Base-by-base conservation (phyloP, 2,797 vertebrate genomes). In the Myotis pilosus region DNA sequence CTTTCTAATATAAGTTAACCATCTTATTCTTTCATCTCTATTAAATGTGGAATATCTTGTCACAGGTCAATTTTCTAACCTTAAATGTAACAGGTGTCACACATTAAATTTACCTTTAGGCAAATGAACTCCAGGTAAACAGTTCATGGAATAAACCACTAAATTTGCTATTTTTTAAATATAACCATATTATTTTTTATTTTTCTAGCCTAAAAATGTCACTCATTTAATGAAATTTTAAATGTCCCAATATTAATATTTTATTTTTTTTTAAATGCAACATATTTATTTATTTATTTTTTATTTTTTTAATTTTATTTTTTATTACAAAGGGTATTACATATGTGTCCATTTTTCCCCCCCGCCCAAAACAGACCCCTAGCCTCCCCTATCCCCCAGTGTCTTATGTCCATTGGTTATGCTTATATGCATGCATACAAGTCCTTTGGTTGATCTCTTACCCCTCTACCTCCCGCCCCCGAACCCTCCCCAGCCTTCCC, bases 161-260 rank as follows among this genome's bases (percentile, higher is more conserved):
- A 41, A 80, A 87, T 11, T 41, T 53, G 7, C 60, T 55, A 75
- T 22, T 51, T 36, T 60, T 57, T 69, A 2, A 72, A 47, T 69
- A 30, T 30, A 87, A 85, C 22, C 2, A 68, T 64, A 53, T 44
- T 81, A 87, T 1, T 22, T 75, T 78, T 80, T 8, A 79, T 47
- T 53, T 92, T 89, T 8, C 5, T 66, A 91, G 4, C 7, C 8
- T 72, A 79, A 92, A 72, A 30, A 28, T 13, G 1, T 57, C 55
- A 89, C 9, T 71, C 6, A 78, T 64, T 75, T 89, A 62, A 60
- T 87, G 53, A 64, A 66, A 74, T 53, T 20, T 71, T 91, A 75
- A 71, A 36, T 30, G 6, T 89, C 55, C 64, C 4, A 68, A 5
- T 76, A 81, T 38, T 87, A 64, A 64, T 38, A 19, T 89, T 82